Conservation (phyloP, 2,888 invertebrate genomes). For the Cheilosia scutellata region DNA sequence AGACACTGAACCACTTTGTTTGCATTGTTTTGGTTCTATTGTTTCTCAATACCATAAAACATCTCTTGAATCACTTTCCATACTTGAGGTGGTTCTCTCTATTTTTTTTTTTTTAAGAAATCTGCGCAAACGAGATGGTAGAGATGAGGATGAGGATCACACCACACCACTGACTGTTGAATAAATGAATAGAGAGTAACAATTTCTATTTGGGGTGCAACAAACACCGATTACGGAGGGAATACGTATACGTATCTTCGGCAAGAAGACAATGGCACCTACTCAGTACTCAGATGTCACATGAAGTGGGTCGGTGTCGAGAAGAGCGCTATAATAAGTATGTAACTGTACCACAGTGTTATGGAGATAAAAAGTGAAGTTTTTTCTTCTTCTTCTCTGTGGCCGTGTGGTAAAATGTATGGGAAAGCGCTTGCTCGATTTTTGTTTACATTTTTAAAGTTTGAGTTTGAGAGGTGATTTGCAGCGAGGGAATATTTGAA, state of each 20-base stretch:
- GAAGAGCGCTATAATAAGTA: slow-evolving; percentile 48
- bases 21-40: slow-evolving; percentile 34
- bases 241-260: slow-evolving; percentile 10
- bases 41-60: slow-evolving; percentile 50
- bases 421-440: slow-evolving; percentile 36
- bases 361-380: slow-evolving; percentile 44
- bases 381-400: slow-evolving; percentile 5
- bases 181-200: slow-evolving; percentile 60
- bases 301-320: slow-evolving; percentile 62
- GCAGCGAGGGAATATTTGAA: slow-evolving; percentile 13
- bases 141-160: slow-evolving; percentile 10
- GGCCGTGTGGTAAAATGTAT: slow-evolving; percentile 18
- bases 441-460: slow-evolving; percentile 38
- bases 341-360: slow-evolving; percentile 62
- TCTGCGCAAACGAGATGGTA: slow-evolving; percentile 12
- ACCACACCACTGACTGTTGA: slow-evolving; percentile 6
- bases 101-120: neutral
- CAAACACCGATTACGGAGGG: slow-evolving; percentile 28
- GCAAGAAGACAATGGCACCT: slow-evolving; percentile 58
- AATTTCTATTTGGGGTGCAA: slow-evolving; percentile 61
- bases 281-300: slow-evolving; percentile 73
- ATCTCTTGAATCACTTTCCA: slow-evolving; percentile 57
- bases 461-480: neutral
- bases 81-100: slow-evolving; percentile 33
- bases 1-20: slow-evolving; percentile 33